Base-by-base conservation (phyloP, 2,113 vertebrate species). In the Pipra filicauda region DNA sequence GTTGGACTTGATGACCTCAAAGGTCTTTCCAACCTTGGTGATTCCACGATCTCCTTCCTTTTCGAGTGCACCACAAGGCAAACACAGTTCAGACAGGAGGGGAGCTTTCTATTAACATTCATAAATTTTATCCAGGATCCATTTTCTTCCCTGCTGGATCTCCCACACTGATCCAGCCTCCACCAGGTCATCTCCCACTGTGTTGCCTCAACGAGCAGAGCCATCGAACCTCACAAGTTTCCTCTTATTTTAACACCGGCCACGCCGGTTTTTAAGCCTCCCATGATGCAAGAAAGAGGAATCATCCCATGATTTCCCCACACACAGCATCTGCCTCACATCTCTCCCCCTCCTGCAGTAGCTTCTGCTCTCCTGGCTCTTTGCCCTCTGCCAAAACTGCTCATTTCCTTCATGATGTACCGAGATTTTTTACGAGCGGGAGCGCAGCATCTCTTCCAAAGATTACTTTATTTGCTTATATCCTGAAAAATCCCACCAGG, bases 401-500 rank as follows among this genome's bases (percentile, higher is more conserved):
- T 97, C 96, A 94, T 96, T 97, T 96, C 95, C 96, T 96, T 82
- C 33, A 58, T 22, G 78, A 88, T 86, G 89, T 43, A 22, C 9
- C 14, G 33, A 93, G 89, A 59, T 89, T 95, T 95, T 96, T 91
- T 91, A 94, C 27, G 4, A 92, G 94, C 80, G 55, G 92, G 77
- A 95, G 94, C 91, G 12, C 41, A 30, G 62, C 91, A 70, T 79
- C 96, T 61, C 93, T 72, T 49, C 96, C 89, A 89, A 85, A 85
- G 95, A 92, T 88, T 70, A 79, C 93, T 96, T 87, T 55, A 94
- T 96, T 96, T 88, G 80, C 67, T 94, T 81, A 44, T 71, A 95
- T 93, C 91, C 95, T 37, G 15, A 88, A 93, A 93, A 97, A 96
- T 95, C 93, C 94, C 88, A 93, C 76, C 89, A 94, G 82, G 95